A percentile compares a stretch with the other conserved stretches of the same genome.
Conservation (phyloP, 2,113 vertebrate genomes). For the Vanacampus margaritifer region DNA sequence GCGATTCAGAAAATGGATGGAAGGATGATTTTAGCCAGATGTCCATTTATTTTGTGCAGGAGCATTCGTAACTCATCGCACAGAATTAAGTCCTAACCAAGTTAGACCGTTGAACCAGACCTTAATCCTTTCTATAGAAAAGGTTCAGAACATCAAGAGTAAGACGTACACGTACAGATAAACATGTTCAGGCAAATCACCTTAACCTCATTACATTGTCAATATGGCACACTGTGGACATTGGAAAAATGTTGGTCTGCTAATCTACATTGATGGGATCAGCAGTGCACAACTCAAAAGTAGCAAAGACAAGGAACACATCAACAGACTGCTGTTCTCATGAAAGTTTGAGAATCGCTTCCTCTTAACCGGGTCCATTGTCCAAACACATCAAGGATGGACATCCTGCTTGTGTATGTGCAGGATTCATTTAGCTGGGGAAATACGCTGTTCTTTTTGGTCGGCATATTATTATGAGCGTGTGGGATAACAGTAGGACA, state of each 20-base stretch:
- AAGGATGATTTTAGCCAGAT: too few relatives aligned
- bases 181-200: constrained; percentile 31
- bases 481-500: constrained; percentile 29
- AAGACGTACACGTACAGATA: constrained; percentile 15
- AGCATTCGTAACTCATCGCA: not conserved
- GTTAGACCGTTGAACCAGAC: constrained; percentile 12
- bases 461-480: constrained; percentile 19
- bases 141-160: constrained; percentile 5
- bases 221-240: constrained; percentile 5
- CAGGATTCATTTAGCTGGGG: constrained; percentile 17
- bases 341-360: constrained; percentile 25
- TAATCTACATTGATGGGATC: constrained; percentile 1
- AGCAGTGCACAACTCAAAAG: constrained; percentile 11
- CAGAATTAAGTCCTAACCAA: not conserved
- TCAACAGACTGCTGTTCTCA: constrained; percentile 1
- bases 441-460: constrained; percentile 28
- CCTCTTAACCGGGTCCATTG: constrained; percentile 32
- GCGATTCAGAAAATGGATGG: too few relatives aligned
- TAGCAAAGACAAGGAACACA: constrained; percentile 5
- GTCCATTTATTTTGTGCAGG: not conserved
- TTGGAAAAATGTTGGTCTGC: not conserved
- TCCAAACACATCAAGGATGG: constrained; percentile 29
- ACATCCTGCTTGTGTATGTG: constrained; percentile 46
- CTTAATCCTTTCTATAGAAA: constrained; percentile 24
- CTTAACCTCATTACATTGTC: constrained; percentile 28